Conservation (phyloP, 2,797 vertebrate genomes). For the Smutsia temminckii region DNA sequence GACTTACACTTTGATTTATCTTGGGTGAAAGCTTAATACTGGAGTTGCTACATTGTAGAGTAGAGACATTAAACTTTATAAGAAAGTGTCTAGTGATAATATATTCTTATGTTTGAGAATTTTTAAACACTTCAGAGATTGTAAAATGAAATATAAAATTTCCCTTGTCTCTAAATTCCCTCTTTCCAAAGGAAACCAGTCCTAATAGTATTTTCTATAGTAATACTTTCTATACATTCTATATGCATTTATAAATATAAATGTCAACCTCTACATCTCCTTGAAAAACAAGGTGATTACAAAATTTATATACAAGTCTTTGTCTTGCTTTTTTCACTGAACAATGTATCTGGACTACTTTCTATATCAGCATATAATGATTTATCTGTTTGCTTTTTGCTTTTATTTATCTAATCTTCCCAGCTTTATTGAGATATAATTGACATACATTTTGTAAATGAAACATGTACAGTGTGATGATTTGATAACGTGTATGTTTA, state of each 20-base stretch:
- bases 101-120: neutral
- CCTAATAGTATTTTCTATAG: neutral
- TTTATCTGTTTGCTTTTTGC: neutral
- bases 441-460: neutral
- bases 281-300: neutral
- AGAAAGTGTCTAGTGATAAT: neutral
- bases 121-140: conserved; percentile 17
- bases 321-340: neutral
- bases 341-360: neutral
- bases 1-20: neutral
- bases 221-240: neutral
- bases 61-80: neutral
- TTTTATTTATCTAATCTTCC: neutral
- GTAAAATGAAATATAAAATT: neutral
- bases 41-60: neutral
- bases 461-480: neutral
- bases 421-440: neutral
- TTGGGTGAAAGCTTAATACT: neutral
- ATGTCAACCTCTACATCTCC: neutral
- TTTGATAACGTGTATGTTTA: neutral
- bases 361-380: neutral
- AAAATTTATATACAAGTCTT: neutral
- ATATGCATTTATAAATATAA: neutral
- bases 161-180: neutral
- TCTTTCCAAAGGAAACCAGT: neutral